Evolutionary conservation across 2,888 invertebrate genomes (phyloP).

Genomic region (Matsumyia berberina): DNA sequence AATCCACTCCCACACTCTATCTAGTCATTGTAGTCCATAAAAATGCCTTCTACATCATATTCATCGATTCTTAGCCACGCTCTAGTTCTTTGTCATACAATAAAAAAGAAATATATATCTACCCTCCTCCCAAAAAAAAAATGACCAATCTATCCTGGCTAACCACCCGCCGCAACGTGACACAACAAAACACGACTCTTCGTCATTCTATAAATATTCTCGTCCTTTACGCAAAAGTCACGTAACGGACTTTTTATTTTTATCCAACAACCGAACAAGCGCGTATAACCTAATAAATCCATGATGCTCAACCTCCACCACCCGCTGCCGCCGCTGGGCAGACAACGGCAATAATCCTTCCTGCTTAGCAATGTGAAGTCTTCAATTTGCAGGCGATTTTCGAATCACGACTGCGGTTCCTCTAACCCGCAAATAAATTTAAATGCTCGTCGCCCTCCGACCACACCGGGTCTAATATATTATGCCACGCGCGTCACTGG

Average conservation of each 20-base stretch:
- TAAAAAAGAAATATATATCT: background rate
- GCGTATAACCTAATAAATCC: slow-evolving; percentile 52
- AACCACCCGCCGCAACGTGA: background rate
- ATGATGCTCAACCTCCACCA: slow-evolving; percentile 13
- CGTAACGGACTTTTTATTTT: slow-evolving; percentile 37
- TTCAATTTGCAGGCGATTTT: slow-evolving; percentile 58
- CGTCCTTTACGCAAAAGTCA: slow-evolving; percentile 30
- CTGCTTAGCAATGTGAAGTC: slow-evolving; percentile 30
- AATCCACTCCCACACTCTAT: slow-evolving; percentile 5
- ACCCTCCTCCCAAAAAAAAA: background rate
- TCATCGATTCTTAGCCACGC: slow-evolving; percentile 28
- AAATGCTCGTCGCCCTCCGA: slow-evolving; percentile 19
- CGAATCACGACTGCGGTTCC: slow-evolving; percentile 33
- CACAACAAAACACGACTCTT: slow-evolving; percentile 17
- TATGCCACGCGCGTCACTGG: slow-evolving; percentile 57
- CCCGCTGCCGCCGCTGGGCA: background rate
- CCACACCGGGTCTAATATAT: slow-evolving; percentile 20
- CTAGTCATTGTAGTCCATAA: background rate
- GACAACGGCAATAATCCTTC: slow-evolving; percentile 44
- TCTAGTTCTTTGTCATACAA: slow-evolving; percentile 19
- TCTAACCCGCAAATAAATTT: slow-evolving; percentile 55
- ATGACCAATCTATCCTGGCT: slow-evolving; percentile 8
- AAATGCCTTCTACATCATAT: background rate
- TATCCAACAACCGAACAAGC: slow-evolving; percentile 27
- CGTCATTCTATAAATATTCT: slow-evolving; percentile 34